Evolutionary conservation across 2,797 vertebrate genomes (phyloP).

Genomic region (Rhyacichthys aspro): DNA sequence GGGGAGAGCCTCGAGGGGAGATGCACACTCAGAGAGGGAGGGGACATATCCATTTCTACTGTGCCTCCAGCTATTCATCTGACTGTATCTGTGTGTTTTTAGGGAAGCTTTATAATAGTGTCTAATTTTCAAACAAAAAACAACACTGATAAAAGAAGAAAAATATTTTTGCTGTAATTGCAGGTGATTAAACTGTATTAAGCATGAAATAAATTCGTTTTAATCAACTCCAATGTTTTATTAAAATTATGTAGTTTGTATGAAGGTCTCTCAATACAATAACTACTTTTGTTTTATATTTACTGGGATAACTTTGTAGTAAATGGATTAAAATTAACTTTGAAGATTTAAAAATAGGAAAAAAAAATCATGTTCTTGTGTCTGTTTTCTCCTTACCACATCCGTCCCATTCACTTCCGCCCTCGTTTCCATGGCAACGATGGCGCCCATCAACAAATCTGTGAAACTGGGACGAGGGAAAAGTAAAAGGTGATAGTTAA

Average conservation of each 20-base stretch:
- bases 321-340: no score
- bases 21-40: slow-evolving; percentile 7
- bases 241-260: no score
- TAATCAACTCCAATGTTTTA: no score
- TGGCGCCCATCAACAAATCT: slow-evolving; percentile 50
- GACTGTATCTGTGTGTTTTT: slow-evolving; percentile 15
- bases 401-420: not conserved
- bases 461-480: slow-evolving; percentile 17
- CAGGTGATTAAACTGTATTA: no score
- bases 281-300: no score
- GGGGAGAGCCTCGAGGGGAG: slow-evolving; percentile 29
- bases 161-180: no score
- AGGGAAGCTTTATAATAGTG: slow-evolving; percentile 1
- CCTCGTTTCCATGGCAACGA: slow-evolving; percentile 43
- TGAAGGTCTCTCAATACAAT: no score
- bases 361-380: not conserved
- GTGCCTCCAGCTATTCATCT: slow-evolving; percentile 33
- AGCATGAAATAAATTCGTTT: no score
- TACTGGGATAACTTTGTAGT: no score
- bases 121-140: no score
- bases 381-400: not conserved
- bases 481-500: slow-evolving; percentile 39
- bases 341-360: no score
- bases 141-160: no score
- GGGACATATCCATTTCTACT: slow-evolving; percentile 35